Percentiles rank a stretch among this genome's conserved stretches.
These are phyloP conservation scores for Acronicta leporina DNA, from an alignment of 2,888 invertebrate genomes.

Conservation along the genomic window DNA sequence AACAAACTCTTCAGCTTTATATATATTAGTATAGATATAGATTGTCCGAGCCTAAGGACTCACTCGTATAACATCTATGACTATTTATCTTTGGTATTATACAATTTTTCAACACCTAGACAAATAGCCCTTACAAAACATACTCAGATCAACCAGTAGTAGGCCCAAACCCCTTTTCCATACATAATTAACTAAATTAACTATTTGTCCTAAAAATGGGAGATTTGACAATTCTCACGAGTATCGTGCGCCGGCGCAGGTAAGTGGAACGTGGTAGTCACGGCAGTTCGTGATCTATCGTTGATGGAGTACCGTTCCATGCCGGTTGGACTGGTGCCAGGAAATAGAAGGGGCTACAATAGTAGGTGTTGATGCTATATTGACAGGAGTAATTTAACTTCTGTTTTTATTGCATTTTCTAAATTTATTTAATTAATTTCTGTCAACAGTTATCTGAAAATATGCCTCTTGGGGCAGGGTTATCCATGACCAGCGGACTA, in stretches of 20 bases:
- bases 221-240: constrained; percentile 28
- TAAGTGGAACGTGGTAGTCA: constrained; percentile 42
- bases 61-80: too few species aligned
- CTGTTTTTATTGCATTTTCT: too few species aligned
- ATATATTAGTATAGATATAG: too few species aligned
- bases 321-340: constrained; percentile 32
- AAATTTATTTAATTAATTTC: neutral
- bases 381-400: neutral
- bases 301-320: constrained; percentile 32
- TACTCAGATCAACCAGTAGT: neutral
- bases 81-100: too few species aligned
- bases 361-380: neutral
- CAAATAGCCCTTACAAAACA: too few species aligned
- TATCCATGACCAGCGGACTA: too few species aligned
- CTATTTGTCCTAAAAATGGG: constrained; percentile 15
- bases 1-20: too few species aligned
- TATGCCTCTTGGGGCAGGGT: too few species aligned
- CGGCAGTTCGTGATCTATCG: constrained; percentile 42
- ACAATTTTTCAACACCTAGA: too few species aligned
- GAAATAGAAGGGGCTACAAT: neutral
- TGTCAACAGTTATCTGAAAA: too few species aligned
- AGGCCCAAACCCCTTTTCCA: neutral
- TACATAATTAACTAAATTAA: neutral
- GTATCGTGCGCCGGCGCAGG: constrained; percentile 22
- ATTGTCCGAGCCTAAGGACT: too few species aligned